Evolutionary conservation across 2,113 vertebrate species (phyloP), one percentile per base, ranked within the genome.

Genomic region (Stictonetta naevosa): DNA sequence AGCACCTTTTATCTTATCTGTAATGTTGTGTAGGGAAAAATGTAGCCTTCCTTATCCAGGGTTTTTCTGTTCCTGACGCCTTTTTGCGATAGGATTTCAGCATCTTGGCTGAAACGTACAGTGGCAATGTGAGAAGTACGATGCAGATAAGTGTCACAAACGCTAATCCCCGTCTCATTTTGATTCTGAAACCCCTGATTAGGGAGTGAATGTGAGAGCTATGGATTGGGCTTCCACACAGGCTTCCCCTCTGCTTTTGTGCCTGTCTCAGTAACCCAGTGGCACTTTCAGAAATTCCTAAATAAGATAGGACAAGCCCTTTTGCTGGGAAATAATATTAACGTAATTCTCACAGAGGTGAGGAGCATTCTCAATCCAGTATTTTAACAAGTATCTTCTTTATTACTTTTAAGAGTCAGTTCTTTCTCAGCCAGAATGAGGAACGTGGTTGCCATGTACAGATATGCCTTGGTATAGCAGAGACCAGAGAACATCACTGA

Each of bases 1-100:
- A 92, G n/a, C 50, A 62, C 36, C 74, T 93, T 60, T 71, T 84
- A 94, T 92, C 69, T 89, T 82, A 64, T 82, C 80, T 88, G 1
- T 34, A 69, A 40, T 9, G n/a, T 29, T 92, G 34, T 7, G 38
- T n/a, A 44, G 23, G 60, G 29, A 21, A 68, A 88, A 90, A 86
- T 7, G 19, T 22, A 42, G 86, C 40, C 25, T 48, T 89, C 17
- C n/a, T 86, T 82, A 56, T 52, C 26, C 76, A 72, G 56, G 67
- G 53, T 34, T 86, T 74, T 86, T 40, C 46, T 36, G 29, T 5
- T 83, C 66, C 62, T 86, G 33, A 56, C 4, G 4, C 40, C 44
- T 64, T 22, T 90, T 75, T 44, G 53, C 75, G 77, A 84, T 1
- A 72, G 80, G 33, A 84, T 92, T 93, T 81, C 72, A 88, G 58